Conservation (phyloP, 2,888 invertebrate species). For the Gymnosoma rotundatum region DNA sequence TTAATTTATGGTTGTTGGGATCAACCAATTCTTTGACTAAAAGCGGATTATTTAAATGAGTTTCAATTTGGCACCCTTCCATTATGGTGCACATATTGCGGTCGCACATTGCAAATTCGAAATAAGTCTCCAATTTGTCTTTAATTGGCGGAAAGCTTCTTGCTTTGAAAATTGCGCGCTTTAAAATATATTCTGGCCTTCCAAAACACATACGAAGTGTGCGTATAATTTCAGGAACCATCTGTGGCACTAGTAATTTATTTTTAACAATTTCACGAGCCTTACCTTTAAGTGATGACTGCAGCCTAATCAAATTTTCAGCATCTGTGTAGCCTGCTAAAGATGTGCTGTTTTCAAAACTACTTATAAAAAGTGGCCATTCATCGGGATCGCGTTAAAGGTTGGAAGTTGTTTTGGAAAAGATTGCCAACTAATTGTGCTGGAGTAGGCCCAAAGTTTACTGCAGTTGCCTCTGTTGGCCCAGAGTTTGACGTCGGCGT, state of each 20-base stretch:
- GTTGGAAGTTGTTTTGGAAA: slow-evolving; percentile 6
- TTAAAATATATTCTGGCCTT: slow-evolving; percentile 36
- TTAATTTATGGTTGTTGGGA: slow-evolving; percentile 41
- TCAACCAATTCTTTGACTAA: slow-evolving; percentile 50
- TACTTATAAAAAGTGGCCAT: slow-evolving; percentile 12
- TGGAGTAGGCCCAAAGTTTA: too few relatives aligned
- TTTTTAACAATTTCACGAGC: slow-evolving; percentile 24
- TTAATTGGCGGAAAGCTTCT: slow-evolving; percentile 30
- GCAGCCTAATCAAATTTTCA: slow-evolving; percentile 30
- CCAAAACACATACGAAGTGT: slow-evolving; percentile 47
- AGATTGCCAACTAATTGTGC: not conserved
- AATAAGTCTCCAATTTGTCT: slow-evolving; percentile 36
- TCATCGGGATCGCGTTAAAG: slow-evolving; percentile 10
- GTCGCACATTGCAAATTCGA: slow-evolving; percentile 41
- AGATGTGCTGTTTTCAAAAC: too few relatives aligned
- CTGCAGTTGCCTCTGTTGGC: not conserved
- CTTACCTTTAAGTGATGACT: slow-evolving; percentile 40
- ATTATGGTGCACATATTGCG: slow-evolving; percentile 42
- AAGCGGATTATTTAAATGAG: slow-evolving; percentile 36
- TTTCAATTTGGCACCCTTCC: slow-evolving; percentile 40
- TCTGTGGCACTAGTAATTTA: slow-evolving; percentile 13
- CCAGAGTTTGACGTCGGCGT: not conserved
- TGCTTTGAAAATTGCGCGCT: slow-evolving; percentile 27
- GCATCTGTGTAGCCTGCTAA: slow-evolving; percentile 40
- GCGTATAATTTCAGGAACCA: slow-evolving; percentile 50